A percentile compares a stretch with the other conserved stretches of the same genome.
These are phyloP conservation scores for Channa maculata DNA, from an alignment of 2,113 vertebrate genomes.

Conservation along the genomic window DNA sequence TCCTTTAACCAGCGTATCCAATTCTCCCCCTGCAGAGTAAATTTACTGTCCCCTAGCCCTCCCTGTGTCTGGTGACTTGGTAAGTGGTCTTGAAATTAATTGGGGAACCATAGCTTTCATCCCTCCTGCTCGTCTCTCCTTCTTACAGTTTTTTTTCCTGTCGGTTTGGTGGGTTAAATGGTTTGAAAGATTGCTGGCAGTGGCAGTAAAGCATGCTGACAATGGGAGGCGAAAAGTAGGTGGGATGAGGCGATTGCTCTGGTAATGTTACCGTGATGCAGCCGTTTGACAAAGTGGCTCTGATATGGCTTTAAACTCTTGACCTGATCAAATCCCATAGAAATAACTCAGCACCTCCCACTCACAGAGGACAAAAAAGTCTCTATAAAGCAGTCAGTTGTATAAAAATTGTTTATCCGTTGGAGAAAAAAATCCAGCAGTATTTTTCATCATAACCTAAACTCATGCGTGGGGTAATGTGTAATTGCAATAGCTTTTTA, in stretches of 20 bases:
- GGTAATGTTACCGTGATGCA: slow-evolving; percentile 41
- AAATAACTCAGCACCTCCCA: slow-evolving; percentile 9
- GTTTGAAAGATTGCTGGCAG: slow-evolving; percentile 61
- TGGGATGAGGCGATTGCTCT: slow-evolving; percentile 4
- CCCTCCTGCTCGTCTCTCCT: slow-evolving; percentile 15
- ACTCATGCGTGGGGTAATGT: too few species aligned
- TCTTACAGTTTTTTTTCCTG: slow-evolving; percentile 37
- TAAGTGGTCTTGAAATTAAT: slow-evolving; percentile 75
- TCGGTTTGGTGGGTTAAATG: slow-evolving; percentile 48
- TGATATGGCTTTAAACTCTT: slow-evolving; percentile 30
- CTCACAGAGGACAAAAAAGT: slow-evolving; percentile 27
- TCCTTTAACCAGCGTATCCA: slow-evolving; percentile 32
- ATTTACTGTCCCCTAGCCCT: slow-evolving; percentile 52
- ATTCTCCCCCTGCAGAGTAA: slow-evolving; percentile 43
- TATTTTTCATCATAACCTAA: too few species aligned
- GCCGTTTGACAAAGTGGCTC: slow-evolving; percentile 44
- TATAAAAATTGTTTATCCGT: not conserved
- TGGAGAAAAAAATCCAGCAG: too few species aligned
- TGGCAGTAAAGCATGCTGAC: slow-evolving; percentile 53
- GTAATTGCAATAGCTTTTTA: too few species aligned
- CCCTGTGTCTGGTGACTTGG: slow-evolving; percentile 57
- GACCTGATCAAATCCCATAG: slow-evolving; percentile 47
- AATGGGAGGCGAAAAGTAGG: slow-evolving; percentile 34
- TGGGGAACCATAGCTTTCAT: slow-evolving; percentile 56
- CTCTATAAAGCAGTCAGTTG: slow-evolving; percentile 1